These are phyloP conservation scores for Hydra vulgaris DNA, from an alignment of 30 jellyfish, hydroid and myxozoan species.

Conservation along the genomic window DNA sequence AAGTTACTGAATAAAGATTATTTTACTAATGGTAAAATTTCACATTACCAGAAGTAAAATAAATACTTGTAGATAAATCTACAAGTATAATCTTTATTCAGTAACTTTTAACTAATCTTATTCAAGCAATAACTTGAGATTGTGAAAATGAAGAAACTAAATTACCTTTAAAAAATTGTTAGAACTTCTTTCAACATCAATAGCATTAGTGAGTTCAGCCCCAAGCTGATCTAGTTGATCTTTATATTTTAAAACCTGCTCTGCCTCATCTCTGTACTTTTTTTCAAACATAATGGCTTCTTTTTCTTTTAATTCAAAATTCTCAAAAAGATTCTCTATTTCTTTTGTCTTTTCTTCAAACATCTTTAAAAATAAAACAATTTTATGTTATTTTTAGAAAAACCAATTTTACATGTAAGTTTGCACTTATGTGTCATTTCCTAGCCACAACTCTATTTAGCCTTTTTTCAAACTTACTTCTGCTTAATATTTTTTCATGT, in stretches of 20 bases:
- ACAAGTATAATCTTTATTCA: not conserved
- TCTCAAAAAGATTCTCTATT: conserved; percentile 6
- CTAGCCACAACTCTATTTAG: not conserved
- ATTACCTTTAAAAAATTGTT: conserved; percentile 29
- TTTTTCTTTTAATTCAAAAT: conserved; percentile 7
- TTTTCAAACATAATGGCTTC: conserved; percentile 4
- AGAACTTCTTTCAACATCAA: conserved; percentile 32
- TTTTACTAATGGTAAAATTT: too few relatives aligned
- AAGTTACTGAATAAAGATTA: too few relatives aligned
- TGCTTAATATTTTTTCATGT: too few relatives aligned
- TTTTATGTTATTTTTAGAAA: not conserved
- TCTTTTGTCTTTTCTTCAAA: not conserved
- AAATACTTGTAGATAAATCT: not conserved
- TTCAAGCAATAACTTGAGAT: too few relatives aligned
- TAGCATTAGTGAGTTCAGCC: conserved; percentile 39
- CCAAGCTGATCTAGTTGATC: conserved; percentile 51
- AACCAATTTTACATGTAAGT: not conserved
- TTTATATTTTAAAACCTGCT: conserved; percentile 21
- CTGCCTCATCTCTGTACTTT: not conserved
- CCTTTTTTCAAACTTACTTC: not conserved
- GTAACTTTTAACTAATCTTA: too few relatives aligned
- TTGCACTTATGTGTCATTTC: not conserved
- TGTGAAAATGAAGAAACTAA: too few relatives aligned
- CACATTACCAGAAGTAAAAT: too few relatives aligned
- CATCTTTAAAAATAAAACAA: not conserved